Conservation (phyloP, 2,888 invertebrate species). For the Lepidonotus clava region DNA sequence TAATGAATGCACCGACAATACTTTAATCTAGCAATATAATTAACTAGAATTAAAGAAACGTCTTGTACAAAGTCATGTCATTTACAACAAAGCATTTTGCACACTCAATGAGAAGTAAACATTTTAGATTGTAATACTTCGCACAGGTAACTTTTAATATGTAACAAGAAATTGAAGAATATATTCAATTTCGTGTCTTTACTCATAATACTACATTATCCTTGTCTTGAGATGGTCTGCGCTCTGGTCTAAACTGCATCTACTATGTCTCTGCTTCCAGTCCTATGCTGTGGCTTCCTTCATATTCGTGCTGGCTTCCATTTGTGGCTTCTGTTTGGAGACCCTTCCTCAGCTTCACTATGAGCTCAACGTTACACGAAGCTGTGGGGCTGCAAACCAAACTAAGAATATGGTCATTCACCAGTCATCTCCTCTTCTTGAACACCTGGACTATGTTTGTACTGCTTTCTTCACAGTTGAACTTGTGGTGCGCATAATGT, state of each 20-base stretch:
- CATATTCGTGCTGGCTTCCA: constrained; percentile 77
- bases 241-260: constrained; percentile 5
- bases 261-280: constrained; percentile 66
- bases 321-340: constrained; percentile 78
- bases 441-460: constrained; percentile 76
- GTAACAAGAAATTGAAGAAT: too few species aligned
- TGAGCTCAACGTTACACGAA: constrained; percentile 59
- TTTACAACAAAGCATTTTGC: too few species aligned
- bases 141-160: too few species aligned
- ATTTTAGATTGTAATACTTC: too few species aligned
- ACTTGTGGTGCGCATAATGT: constrained; percentile 74
- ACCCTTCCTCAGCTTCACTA: constrained; percentile 73
- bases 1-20: too few species aligned
- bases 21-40: too few species aligned
- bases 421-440: constrained; percentile 64
- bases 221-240: not conserved
- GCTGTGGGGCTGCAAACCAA: constrained; percentile 50
- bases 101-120: too few species aligned
- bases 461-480: constrained; percentile 79
- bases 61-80: too few species aligned
- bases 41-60: too few species aligned
- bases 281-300: constrained; percentile 77
- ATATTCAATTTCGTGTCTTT: too few species aligned
- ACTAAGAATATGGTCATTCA: constrained; percentile 22
- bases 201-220: not conserved